Conservation (phyloP, 2,888 invertebrate genomes). For the Terebella lapidaria region DNA sequence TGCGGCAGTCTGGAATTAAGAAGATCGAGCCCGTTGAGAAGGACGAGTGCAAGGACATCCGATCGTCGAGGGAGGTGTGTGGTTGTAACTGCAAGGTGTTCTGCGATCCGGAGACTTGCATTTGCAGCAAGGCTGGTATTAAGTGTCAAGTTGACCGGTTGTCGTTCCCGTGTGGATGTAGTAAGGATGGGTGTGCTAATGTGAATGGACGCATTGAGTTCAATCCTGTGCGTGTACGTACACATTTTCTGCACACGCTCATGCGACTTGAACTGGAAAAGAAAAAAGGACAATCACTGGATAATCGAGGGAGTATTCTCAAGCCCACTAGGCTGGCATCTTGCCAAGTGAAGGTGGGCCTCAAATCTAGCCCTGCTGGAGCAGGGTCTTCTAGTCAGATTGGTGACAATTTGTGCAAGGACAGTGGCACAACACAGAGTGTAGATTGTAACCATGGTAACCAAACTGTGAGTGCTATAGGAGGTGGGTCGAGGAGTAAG, state of each 20-base stretch:
- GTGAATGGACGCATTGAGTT: slow-evolving; percentile 90
- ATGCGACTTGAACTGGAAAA: slow-evolving; percentile 64
- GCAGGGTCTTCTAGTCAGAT: neutral
- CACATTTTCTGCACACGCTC: slow-evolving; percentile 93
- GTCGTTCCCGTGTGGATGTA: slow-evolving; percentile 95
- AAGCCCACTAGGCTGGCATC: too few relatives aligned
- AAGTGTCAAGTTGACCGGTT: slow-evolving; percentile 96
- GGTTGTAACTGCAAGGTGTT: slow-evolving; percentile 55
- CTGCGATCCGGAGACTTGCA: slow-evolving; percentile 93
- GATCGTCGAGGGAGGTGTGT: slow-evolving; percentile 75
- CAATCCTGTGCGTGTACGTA: slow-evolving; percentile 88
- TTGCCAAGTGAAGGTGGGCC: neutral
- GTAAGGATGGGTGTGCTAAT: slow-evolving; percentile 89
- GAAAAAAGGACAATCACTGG: slow-evolving; percentile 19
- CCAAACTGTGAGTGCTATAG: neutral
- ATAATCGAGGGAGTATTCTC: too few relatives aligned
- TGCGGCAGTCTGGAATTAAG: slow-evolving; percentile 86
- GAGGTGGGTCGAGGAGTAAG: neutral
- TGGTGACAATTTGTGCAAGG: too few relatives aligned
- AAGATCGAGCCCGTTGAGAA: slow-evolving; percentile 91
- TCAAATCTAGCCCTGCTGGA: neutral
- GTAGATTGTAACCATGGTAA: too few relatives aligned
- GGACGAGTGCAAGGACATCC: slow-evolving; percentile 86
- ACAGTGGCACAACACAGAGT: neutral
- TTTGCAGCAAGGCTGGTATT: slow-evolving; percentile 89